Percentiles rank a stretch among this genome's conserved stretches.
Conservation (phyloP, 2,113 vertebrate genomes). For the Vulpes vulpes region DNA sequence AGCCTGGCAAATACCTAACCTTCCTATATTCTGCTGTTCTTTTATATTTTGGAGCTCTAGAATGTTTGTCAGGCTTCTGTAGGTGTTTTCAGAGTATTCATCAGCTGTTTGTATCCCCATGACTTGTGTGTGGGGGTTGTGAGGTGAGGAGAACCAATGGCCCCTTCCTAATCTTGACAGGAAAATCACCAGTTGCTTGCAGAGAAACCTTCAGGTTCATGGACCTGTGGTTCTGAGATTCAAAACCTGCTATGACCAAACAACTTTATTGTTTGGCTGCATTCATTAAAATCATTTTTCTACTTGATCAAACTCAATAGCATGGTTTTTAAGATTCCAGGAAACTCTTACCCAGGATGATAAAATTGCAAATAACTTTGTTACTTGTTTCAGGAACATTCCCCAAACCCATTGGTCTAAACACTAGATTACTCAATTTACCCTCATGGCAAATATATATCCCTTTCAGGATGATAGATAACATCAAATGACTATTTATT, state of each 20-base stretch:
- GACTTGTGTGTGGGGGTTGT: fast-evolving
- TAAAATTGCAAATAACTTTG: not conserved
- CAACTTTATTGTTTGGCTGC: not conserved
- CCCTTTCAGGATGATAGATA: not conserved
- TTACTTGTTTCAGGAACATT: not conserved
- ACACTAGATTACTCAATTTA: not conserved
- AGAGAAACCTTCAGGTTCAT: not conserved
- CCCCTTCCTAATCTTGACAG: not conserved
- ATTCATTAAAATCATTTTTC: not conserved
- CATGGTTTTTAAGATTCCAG: slow-evolving; percentile 40
- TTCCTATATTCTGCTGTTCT: not conserved
- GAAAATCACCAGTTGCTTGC: not conserved
- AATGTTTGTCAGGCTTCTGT: not conserved
- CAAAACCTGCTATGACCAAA: not conserved
- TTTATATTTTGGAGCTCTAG: slow-evolving; percentile 19
- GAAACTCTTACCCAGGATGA: not conserved
- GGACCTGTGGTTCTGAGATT: not conserved
- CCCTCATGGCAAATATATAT: not conserved
- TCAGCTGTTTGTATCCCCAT: not conserved
- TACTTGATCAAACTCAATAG: not conserved
- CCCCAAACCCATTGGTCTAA: not conserved
- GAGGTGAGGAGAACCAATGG: not conserved
- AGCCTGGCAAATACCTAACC: not conserved
- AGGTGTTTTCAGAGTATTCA: not conserved
- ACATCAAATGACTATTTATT: not conserved